These are phyloP conservation scores for Ichneumon xanthorius DNA, from an alignment of 2,888 invertebrate genomes.

Conservation along the genomic window DNA sequence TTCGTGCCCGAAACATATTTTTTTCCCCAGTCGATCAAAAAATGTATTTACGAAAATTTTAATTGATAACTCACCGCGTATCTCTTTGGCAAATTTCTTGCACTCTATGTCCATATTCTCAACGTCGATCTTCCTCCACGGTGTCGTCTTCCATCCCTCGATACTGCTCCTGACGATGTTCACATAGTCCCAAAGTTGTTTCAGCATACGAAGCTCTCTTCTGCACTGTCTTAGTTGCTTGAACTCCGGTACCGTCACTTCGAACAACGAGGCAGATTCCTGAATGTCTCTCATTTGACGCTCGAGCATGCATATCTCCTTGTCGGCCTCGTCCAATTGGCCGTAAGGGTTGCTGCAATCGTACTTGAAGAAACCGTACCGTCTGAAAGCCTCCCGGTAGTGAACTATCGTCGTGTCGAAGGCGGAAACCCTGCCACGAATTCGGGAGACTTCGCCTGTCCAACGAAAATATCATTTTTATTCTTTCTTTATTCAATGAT, in stretches of 20 bases:
- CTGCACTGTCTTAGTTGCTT: constrained; percentile 96
- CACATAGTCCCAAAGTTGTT: constrained; percentile 98
- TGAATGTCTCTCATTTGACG: constrained; percentile 94
- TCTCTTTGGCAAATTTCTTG: constrained; percentile 98
- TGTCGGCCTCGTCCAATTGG: constrained; percentile 91
- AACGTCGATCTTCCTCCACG: constrained; percentile 98
- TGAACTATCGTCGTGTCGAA: constrained; percentile 94
- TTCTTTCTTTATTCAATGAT: neutral
- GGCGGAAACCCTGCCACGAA: constrained; percentile 93
- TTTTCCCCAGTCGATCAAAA: neutral
- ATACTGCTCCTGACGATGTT: constrained; percentile 95
- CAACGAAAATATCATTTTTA: constrained; percentile 20
- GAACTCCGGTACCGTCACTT: constrained; percentile 97
- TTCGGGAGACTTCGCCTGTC: constrained; percentile 93
- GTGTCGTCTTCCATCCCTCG: constrained; percentile 98
- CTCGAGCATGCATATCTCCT: constrained; percentile 92
- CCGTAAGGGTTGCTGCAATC: constrained; percentile 91
- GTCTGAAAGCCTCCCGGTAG: constrained; percentile 95
- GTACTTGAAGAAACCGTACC: constrained; percentile 91
- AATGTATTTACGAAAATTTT: neutral
- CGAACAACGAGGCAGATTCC: constrained; percentile 96
- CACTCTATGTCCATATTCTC: constrained; percentile 99
- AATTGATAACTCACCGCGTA: constrained; percentile 86
- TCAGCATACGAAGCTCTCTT: constrained; percentile 94
- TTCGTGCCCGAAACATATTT: constrained; percentile 67